A percentile compares a stretch with the other conserved stretches of the same genome.
phyloP scores from a whole-genome alignment of 2,888 invertebrate genomes.

The Holacanthella duospinosa region DNA sequence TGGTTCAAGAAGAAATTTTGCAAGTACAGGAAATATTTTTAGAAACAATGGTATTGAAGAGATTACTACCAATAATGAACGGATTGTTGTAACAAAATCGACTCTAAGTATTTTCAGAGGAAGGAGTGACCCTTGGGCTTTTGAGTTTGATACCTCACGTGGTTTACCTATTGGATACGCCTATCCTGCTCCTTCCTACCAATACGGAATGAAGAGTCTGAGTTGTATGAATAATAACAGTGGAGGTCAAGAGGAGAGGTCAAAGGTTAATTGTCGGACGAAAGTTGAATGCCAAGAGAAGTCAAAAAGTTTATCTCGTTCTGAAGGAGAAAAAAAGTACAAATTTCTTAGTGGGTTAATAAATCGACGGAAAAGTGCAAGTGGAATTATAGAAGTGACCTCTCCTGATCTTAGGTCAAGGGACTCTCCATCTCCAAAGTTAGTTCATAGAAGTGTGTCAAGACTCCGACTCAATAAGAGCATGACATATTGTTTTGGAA shows the following conservation, averaged over 20 bases:
- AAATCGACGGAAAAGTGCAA: background rate
- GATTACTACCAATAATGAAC: background rate
- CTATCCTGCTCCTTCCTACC: too few species aligned
- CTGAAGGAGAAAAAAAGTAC: background rate
- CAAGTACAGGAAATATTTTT: background rate
- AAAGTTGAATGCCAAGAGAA: background rate
- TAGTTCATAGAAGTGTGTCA: background rate
- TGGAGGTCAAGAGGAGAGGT: background rate
- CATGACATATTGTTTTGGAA: background rate
- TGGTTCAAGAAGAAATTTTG: background rate
- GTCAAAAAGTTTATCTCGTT: background rate
- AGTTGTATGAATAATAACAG: background rate
- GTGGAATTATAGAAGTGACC: background rate
- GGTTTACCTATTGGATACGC: background rate
- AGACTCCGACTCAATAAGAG: background rate
- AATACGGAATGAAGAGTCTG: background rate
- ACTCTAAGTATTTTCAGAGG: background rate
- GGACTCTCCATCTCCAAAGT: background rate
- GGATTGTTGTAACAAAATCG: background rate
- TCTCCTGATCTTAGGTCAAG: background rate
- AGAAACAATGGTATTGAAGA: background rate
- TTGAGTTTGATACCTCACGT: background rate
- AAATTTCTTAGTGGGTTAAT: background rate
- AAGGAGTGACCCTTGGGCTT: constrained; percentile 5
- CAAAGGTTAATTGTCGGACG: background rate